A percentile compares a stretch with the other conserved stretches of the same genome.
phyloP scores from a whole-genome alignment of 2,888 invertebrate genomes.

The Rhingia campestris region DNA sequence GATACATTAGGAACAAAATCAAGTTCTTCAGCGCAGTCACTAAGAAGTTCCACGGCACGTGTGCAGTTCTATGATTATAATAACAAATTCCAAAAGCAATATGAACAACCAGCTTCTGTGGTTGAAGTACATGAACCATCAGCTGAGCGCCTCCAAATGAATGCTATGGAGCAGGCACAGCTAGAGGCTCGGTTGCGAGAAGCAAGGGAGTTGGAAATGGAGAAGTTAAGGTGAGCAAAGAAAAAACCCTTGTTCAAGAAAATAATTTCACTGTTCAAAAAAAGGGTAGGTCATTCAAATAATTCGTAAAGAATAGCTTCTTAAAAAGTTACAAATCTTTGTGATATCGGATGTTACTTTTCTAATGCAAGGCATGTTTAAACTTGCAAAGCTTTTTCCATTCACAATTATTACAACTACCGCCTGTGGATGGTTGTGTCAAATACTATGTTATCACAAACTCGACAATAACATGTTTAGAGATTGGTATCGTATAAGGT shows the following conservation, averaged over 20 bases:
- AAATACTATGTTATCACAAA: too few species aligned
- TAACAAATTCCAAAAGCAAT: conserved; percentile 82
- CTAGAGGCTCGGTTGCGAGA: conserved; percentile 76
- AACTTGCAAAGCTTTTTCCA: too few species aligned
- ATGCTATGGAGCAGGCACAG: conserved; percentile 79
- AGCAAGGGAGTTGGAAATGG: conserved; percentile 76
- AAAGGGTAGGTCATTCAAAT: not conserved
- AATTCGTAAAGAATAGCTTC: not conserved
- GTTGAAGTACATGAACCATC: conserved; percentile 79
- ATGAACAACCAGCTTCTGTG: conserved; percentile 78
- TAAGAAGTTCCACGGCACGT: conserved; percentile 38
- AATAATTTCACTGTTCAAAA: too few species aligned
- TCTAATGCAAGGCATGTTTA: too few species aligned
- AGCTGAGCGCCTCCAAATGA: conserved; percentile 62
- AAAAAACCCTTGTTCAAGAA: too few species aligned
- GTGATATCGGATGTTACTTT: too few species aligned
- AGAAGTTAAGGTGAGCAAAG: conserved; percentile 76
- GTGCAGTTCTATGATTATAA: conserved; percentile 84
- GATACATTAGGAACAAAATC: conserved; percentile 14
- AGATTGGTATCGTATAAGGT: too few species aligned
- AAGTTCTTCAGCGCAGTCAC: conserved; percentile 13
- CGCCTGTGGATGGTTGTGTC: too few species aligned
- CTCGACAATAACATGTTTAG: too few species aligned
- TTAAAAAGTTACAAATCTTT: too few species aligned
- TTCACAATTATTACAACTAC: too few species aligned